Percentiles rank a stretch among this genome's conserved stretches.
These are phyloP conservation scores for Cyprinodon brontotheroides DNA, from an alignment of 2,113 vertebrate species.

Conservation along the genomic window DNA sequence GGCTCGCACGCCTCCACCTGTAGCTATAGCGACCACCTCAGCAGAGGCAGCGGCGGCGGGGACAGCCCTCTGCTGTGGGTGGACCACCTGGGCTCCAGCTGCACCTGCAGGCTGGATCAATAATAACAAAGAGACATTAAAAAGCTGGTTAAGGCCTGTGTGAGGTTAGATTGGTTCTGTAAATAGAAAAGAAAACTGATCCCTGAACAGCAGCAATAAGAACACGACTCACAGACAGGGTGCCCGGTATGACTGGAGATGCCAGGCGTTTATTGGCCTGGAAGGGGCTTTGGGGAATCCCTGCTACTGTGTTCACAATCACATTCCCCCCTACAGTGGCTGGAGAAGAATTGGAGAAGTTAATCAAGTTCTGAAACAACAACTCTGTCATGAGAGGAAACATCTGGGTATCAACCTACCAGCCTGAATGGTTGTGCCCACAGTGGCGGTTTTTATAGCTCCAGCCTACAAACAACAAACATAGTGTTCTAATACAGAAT, in stretches of 20 bases:
- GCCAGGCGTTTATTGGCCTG: conserved; percentile 94
- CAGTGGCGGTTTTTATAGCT: conserved; percentile 89
- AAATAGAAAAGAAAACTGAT: conserved; percentile 18
- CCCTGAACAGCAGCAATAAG: conserved; percentile 29
- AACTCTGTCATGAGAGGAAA: conserved; percentile 17
- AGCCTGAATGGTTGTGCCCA: conserved; percentile 89
- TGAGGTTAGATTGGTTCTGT: conserved; percentile 8
- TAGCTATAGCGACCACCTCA: conserved; percentile 87
- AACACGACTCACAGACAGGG: conserved; percentile 85
- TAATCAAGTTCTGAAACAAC: conserved; percentile 25
- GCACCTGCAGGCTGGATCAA: conserved; percentile 79
- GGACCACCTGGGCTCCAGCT: conserved; percentile 85
- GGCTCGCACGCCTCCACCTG: conserved; percentile 84
- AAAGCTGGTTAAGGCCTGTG: background rate
- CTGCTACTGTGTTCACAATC: conserved; percentile 92
- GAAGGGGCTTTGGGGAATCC: conserved; percentile 89
- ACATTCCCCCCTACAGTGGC: conserved; percentile 94
- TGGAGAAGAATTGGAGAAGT: conserved; percentile 63
- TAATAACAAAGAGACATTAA: conserved; percentile 19
- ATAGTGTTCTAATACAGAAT: background rate
- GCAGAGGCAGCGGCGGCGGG: conserved; percentile 76
- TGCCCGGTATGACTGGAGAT: conserved; percentile 86
- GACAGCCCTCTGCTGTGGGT: conserved; percentile 85
- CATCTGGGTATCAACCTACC: conserved; percentile 77
- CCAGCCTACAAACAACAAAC: conserved; percentile 83